These are phyloP conservation scores for Strigamia transsilvanica DNA, from an alignment of 2,888 invertebrate species.

Conservation along the genomic window DNA sequence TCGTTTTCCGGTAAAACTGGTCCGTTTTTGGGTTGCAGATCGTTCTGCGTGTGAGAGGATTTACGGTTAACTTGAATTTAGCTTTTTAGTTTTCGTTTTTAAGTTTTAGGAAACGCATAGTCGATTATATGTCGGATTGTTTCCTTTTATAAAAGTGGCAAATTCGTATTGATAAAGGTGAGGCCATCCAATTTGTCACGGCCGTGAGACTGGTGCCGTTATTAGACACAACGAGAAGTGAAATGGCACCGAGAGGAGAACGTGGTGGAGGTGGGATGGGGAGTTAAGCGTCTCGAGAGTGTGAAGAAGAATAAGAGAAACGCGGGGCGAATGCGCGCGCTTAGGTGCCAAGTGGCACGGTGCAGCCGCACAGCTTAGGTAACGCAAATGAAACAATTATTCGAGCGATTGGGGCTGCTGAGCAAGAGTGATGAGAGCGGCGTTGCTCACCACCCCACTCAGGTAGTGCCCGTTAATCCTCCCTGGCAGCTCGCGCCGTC, in stretches of 20 bases:
- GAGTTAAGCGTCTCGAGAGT: constrained; percentile 46
- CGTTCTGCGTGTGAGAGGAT: too few relatives aligned
- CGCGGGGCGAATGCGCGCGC: constrained; percentile 34
- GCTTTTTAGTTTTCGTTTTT: background rate
- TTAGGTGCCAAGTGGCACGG: constrained; percentile 45
- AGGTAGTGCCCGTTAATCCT: constrained; percentile 52
- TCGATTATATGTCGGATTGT: background rate
- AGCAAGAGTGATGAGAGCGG: constrained; percentile 52
- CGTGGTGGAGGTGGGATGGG: constrained; percentile 30
- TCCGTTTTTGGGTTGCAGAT: too few relatives aligned
- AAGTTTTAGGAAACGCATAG: background rate
- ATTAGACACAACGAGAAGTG: constrained; percentile 49
- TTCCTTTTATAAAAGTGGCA: background rate
- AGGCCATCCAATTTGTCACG: constrained; percentile 55
- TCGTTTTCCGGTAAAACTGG: too few relatives aligned
- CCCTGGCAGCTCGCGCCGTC: constrained; percentile 50
- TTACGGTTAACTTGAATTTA: too few relatives aligned
- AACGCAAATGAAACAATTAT: constrained; percentile 54
- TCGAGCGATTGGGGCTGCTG: constrained; percentile 51
- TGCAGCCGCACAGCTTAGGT: constrained; percentile 50
- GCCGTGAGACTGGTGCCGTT: constrained; percentile 53
- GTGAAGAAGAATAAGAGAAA: constrained; percentile 46
- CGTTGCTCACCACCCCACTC: constrained; percentile 50
- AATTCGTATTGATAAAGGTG: constrained; percentile 54
- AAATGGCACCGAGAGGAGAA: constrained; percentile 12